A percentile compares a stretch with the other conserved stretches of the same genome.
These are phyloP conservation scores for Pseudomyrmex cubaensis DNA, from an alignment of 1,140 invertebrate genomes.

Conservation along the genomic window DNA sequence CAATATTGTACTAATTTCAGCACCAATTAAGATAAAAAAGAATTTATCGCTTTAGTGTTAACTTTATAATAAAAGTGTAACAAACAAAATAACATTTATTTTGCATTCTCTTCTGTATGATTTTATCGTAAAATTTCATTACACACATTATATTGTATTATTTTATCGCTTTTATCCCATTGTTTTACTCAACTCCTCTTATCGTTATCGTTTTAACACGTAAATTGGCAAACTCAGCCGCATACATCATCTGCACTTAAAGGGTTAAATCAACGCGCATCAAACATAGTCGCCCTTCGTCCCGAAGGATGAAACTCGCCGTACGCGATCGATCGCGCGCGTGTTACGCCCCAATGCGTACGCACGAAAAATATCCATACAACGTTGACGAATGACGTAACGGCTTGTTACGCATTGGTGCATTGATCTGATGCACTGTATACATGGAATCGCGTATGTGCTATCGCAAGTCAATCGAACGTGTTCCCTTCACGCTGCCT, in stretches of 20 bases:
- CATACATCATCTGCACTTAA: constrained; percentile 25
- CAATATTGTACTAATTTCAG: constrained; percentile 1
- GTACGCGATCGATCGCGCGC: constrained; percentile 34
- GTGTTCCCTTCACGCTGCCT: not conserved
- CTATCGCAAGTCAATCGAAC: constrained; percentile 7
- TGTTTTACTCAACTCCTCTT: constrained; percentile 11
- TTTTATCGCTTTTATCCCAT: constrained; percentile 7
- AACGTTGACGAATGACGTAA: constrained; percentile 51
- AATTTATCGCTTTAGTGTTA: not conserved
- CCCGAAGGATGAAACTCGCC: not conserved
- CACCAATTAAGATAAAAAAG: not conserved
- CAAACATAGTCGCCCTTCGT: constrained; percentile 6
- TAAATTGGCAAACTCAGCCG: constrained; percentile 52
- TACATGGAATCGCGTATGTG: constrained; percentile 1
- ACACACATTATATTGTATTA: constrained; percentile 7
- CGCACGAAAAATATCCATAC: constrained; percentile 45
- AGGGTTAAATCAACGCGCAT: constrained; percentile 41
- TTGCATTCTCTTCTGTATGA: not conserved
- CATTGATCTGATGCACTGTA: constrained; percentile 20
- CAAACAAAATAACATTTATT: too few species aligned
- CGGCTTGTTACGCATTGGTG: constrained; percentile 42
- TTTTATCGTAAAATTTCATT: not conserved
- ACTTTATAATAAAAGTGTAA: not conserved
- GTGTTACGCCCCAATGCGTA: constrained; percentile 18
- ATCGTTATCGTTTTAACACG: constrained; percentile 52